Percentiles rank a stretch among this genome's conserved stretches.
These are phyloP conservation scores for Melanotaenia nigrans DNA, from an alignment of 2,797 vertebrate species.

Conservation along the genomic window DNA sequence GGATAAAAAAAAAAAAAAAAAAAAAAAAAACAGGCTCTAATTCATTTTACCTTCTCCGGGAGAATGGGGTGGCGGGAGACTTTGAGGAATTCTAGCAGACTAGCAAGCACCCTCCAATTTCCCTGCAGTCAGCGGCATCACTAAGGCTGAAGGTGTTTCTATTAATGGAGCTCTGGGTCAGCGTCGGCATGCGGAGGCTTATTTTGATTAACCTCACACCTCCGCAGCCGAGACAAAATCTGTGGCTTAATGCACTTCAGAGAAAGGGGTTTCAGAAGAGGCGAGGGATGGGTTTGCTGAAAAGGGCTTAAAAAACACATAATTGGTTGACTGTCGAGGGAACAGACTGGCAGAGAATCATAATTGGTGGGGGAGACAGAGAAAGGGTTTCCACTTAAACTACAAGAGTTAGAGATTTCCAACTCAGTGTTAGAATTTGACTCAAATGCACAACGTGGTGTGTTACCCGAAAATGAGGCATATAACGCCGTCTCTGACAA, in stretches of 20 bases:
- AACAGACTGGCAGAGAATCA: constrained; percentile 17
- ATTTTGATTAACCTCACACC: constrained; percentile 60
- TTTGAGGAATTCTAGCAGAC: constrained; percentile 56
- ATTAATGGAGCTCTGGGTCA: constrained; percentile 61
- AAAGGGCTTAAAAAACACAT: constrained; percentile 56
- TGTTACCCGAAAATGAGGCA: constrained; percentile 50
- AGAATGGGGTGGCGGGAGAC: constrained; percentile 49
- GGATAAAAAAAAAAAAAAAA: constrained; percentile 50
- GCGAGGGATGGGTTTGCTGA: constrained; percentile 33
- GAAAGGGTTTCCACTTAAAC: constrained; percentile 37
- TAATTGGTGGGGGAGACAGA: constrained; percentile 33
- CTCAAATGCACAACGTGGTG: constrained; percentile 25
- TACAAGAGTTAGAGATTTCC: constrained; percentile 53
- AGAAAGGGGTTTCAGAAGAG: constrained; percentile 24
- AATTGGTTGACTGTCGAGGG: constrained; percentile 70
- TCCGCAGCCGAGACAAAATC: constrained; percentile 41
- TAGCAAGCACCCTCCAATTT: constrained; percentile 55
- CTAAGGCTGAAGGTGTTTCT: constrained; percentile 56
- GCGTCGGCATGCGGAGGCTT: constrained; percentile 41
- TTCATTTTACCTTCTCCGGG: constrained; percentile 71
- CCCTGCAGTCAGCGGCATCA: constrained; percentile 50
- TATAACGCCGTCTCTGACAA: constrained; percentile 22
- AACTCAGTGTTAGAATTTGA: constrained; percentile 36
- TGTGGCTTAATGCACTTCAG: constrained; percentile 49
- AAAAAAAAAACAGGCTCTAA: constrained; percentile 70